Evolutionary conservation across 2,113 vertebrate genomes (phyloP).

Genomic region (Tauraco erythrolophus): DNA sequence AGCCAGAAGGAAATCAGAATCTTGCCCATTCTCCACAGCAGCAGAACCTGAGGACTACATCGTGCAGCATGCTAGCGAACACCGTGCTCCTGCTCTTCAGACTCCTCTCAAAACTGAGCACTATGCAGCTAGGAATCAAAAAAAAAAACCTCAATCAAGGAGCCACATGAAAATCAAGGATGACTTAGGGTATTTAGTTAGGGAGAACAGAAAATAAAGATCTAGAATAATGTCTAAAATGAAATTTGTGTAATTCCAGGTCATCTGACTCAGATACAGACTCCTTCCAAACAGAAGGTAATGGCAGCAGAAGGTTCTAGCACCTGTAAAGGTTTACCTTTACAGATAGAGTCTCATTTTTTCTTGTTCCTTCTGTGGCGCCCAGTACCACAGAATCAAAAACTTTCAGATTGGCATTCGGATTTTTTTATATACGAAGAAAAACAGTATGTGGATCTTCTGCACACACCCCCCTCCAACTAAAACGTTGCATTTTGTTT

Average conservation of each 20-base stretch:
- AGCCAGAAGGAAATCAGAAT: background rate
- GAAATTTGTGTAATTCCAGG: background rate
- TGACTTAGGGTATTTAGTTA: background rate
- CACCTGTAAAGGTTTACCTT: background rate
- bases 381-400: background rate
- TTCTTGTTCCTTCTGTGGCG: background rate
- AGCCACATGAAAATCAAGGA: background rate
- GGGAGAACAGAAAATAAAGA: background rate
- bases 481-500: background rate
- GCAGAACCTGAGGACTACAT: background rate
- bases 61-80: background rate
- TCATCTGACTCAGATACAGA: background rate
- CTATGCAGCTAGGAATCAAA: background rate
- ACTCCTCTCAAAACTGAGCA: background rate
- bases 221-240: background rate
- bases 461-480: background rate
- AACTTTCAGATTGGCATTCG: background rate
- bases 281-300: background rate
- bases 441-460: background rate
- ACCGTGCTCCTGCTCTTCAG: rapidly evolving
- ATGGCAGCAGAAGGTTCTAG: background rate
- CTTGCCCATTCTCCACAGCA: rapidly evolving
- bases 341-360: background rate
- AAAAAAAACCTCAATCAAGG: background rate
- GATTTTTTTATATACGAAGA: background rate